These are phyloP conservation scores for Prostheceraeus crozeri DNA, from an alignment of 2,888 invertebrate genomes.

Conservation along the genomic window DNA sequence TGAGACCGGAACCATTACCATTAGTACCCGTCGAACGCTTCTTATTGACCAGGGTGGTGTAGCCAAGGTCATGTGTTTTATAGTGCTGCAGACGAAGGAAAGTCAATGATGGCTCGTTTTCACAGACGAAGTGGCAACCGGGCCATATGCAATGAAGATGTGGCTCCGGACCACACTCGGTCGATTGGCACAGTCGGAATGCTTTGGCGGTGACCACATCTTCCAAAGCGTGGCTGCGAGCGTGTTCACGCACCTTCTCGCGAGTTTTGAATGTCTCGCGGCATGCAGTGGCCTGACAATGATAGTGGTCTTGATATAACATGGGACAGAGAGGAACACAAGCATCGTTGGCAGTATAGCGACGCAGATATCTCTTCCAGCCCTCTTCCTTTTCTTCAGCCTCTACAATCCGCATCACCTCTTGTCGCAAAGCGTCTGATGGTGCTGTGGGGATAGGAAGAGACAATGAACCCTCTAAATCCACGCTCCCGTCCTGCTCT, in stretches of 20 bases:
- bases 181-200: constrained; percentile 32
- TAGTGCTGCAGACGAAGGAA: constrained; percentile 30
- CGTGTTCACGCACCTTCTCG: constrained; percentile 72
- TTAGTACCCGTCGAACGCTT: background rate
- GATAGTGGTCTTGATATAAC: constrained; percentile 73
- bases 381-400: constrained; percentile 1
- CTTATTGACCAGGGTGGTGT: constrained; percentile 6
- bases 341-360: constrained; percentile 58
- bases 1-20: background rate
- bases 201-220: constrained; percentile 6
- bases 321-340: constrained; percentile 62
- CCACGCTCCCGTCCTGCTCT: background rate
- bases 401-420: constrained; percentile 26
- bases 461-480: no score
- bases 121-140: constrained; percentile 1
- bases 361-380: constrained; percentile 19
- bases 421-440: no score
- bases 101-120: constrained; percentile 4
- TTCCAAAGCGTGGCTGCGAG: constrained; percentile 58
- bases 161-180: background rate
- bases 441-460: no score
- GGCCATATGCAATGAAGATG: constrained; percentile 32
- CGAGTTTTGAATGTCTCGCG: constrained; percentile 56
- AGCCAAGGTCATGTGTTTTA: constrained; percentile 22
- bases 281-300: constrained; percentile 67